Evolutionary conservation across 2,888 invertebrate species (phyloP), one percentile per base, ranked within the genome.

Genomic region (Drosophila nr. perissopoda): DNA sequence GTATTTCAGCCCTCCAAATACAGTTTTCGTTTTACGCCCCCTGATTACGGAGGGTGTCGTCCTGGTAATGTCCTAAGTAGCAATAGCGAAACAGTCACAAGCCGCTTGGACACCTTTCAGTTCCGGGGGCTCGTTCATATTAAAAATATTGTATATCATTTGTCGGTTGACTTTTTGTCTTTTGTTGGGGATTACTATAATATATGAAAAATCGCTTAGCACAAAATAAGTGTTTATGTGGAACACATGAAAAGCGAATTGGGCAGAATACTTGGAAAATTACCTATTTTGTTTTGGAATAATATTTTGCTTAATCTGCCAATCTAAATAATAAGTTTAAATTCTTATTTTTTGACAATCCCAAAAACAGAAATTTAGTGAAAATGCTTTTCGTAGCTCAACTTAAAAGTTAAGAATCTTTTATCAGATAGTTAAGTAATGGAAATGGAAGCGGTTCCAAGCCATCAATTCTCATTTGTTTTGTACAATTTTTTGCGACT

Each of bases 151-250:
- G 87, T 83, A 63, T 80, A 80, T 76, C 78, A 85, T 88, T 90
- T 79, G 83, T 79, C 82, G 64, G 76, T 80, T 78, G 76, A 4
- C 8, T 81, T 77, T 72, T 76, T 77, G 78, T 77, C 73, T 74
- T 79, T 80, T 74, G 60, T 73, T 74, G 49, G 72, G 83, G 88
- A 88, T 88, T 89, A 89, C 90, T 83, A 84, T 89, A 89, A 86
- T 87, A 90, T 90, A 91, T 91, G 88, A 84, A 77, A 78, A 75
- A 87, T 85, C 82, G 83, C 71, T 83, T 82, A 82, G 83, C 82
- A 82, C 78, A 75, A 91, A 85, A 91, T 87, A 86, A 78, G 60
- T 87, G 78, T 74, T 78, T 82, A 78, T 86, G 71, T 56, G 51
- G 10, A 36, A 18, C 25, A 25, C 25, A n/a, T n/a, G n/a, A 11